Evolutionary conservation across 1,140 invertebrate species (phyloP).

Genomic region (Radopholus similis): DNA sequence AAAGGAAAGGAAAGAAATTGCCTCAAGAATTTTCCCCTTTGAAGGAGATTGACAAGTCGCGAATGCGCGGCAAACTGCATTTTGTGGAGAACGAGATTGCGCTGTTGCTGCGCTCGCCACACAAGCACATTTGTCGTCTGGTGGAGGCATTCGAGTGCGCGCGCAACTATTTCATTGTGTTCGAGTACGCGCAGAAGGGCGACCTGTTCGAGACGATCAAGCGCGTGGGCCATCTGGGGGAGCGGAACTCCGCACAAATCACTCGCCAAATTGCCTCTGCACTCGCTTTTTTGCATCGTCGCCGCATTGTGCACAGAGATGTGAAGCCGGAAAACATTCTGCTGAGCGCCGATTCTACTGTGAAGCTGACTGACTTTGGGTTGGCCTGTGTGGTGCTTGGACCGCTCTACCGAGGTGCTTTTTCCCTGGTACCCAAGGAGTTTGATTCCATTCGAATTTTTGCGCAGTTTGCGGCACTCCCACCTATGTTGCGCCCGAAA

Average conservation of each 20-base stretch:
- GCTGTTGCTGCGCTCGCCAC: slow-evolving; percentile 30
- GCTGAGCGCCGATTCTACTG: slow-evolving; percentile 48
- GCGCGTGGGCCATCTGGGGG: slow-evolving; percentile 22
- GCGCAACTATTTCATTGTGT: slow-evolving; percentile 34
- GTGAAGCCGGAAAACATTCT: slow-evolving; percentile 63
- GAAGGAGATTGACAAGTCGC: slow-evolving; percentile 45
- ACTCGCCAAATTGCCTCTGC: slow-evolving; percentile 58
- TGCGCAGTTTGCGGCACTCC: slow-evolving; percentile 42
- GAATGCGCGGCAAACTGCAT: slow-evolving; percentile 44
- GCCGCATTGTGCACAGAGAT: slow-evolving; percentile 62
- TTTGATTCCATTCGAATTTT: background rate
- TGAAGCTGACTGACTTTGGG: slow-evolving; percentile 64
- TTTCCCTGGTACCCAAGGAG: no score
- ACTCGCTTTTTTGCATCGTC: slow-evolving; percentile 61
- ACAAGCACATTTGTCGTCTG: slow-evolving; percentile 37
- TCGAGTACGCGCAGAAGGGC: slow-evolving; percentile 46
- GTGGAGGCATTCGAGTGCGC: slow-evolving; percentile 40
- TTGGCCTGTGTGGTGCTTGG: slow-evolving; percentile 53
- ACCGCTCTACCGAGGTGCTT: slow-evolving; percentile 35
- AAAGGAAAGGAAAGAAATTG: slow-evolving; percentile 1
- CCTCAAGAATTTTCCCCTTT: background rate
- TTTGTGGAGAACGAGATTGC: slow-evolving; percentile 45
- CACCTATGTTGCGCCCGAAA: slow-evolving; percentile 40
- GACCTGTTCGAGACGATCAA: slow-evolving; percentile 45
- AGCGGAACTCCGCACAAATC: slow-evolving; percentile 33